Base-by-base conservation (phyloP, 2,888 invertebrate genomes). In the Drosophila borborema region DNA sequence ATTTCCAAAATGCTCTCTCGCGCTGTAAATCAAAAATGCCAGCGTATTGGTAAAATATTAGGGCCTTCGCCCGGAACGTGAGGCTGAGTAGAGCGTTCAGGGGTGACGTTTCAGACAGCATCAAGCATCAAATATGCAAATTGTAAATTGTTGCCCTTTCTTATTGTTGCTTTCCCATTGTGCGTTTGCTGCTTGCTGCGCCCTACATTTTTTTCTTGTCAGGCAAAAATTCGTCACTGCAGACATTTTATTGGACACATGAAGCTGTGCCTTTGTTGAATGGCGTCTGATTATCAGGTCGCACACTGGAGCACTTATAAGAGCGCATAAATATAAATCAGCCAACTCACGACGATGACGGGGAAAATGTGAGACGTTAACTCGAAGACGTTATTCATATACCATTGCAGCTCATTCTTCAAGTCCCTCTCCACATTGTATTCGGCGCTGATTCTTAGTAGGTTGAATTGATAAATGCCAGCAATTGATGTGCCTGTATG, bases 271-370 rank as follows among this genome's bases (percentile, higher is more conserved):
- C 53, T 61, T 41, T 23, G 56, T 45, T 31, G 63, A 45, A 72
- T 53, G 59, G 36, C 20, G 28, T 54, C 71, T 64, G 87, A 86
- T 83, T 74, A 83, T 74, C 86, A 70, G 80, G 51, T 68, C 63
- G 78, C 48, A 55, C 45, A 53, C 53, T 54, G 68, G 9, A 80
- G 74, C 75, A 90, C 86, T 83, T 87, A 88, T 81, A 81, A 75
- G 65, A 77, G 71, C 60, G 66, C 74, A 90, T 89, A 88, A 88
- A 88, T 88, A 90, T 89, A 88, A 88, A 88, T 88, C 90, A 90
- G 90, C 81, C 68, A 78, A 89, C 87, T 89, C 87, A 81, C 61
- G 69, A 31, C 48, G 49, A 55, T 38, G 49, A 31, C 16, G 36
- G 20, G 20, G 7, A 28, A 31, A 67, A 36, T 40, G 56, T 20